Conservation (phyloP, 2,797 vertebrate genomes). For the Nothura maculosa region DNA sequence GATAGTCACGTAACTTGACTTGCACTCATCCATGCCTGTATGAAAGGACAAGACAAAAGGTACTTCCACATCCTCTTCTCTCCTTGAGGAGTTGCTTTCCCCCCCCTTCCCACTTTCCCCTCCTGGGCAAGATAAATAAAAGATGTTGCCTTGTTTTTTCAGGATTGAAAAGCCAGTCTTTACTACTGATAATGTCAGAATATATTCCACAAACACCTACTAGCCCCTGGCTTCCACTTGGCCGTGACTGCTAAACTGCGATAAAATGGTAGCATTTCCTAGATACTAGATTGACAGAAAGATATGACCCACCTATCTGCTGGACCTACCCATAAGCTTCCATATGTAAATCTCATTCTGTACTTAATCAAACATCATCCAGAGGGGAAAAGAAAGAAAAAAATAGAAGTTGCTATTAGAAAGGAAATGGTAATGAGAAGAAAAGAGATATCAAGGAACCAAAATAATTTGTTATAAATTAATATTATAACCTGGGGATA, state of each 20-base stretch:
- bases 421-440: conserved; percentile 67
- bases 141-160: not conserved
- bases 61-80: not conserved
- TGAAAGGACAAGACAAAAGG: not conserved
- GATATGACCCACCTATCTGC: conserved; percentile 7
- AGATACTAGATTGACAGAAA: not conserved
- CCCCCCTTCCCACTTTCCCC: not conserved
- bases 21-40: not conserved
- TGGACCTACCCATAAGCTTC: conserved; percentile 34
- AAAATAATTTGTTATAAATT: conserved; percentile 74
- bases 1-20: not conserved
- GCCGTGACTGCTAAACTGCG: not conserved
- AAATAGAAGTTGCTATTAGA: conserved; percentile 31
- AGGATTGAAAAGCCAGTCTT: conserved; percentile 26
- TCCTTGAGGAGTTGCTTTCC: not conserved
- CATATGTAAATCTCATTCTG: conserved; percentile 45
- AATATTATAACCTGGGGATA: conserved; percentile 70
- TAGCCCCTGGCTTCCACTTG: not conserved
- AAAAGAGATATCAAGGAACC: conserved; percentile 56
- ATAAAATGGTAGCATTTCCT: conserved; percentile 32
- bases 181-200: not conserved
- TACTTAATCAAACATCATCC: conserved; percentile 55
- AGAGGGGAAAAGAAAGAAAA: not conserved
- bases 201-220: not conserved
- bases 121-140: not conserved